Percentiles rank a stretch among this genome's conserved stretches.
These are phyloP conservation scores for Aptenodytes patagonicus DNA, from an alignment of 2,113 vertebrate species.

Conservation along the genomic window DNA sequence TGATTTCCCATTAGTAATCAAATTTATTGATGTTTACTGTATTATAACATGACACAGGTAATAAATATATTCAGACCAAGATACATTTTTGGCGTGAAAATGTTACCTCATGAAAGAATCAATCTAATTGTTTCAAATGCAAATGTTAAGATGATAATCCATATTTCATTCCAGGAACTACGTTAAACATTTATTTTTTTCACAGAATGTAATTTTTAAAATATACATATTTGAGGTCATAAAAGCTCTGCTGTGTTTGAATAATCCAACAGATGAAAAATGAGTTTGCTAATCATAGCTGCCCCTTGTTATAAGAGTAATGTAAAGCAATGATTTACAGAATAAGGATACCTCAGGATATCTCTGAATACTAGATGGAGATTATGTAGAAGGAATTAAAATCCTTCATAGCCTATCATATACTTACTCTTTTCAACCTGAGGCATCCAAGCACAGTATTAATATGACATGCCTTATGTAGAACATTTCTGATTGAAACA, in stretches of 20 bases:
- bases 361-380: neutral
- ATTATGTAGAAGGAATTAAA: neutral
- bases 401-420: neutral
- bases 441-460: neutral
- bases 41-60: neutral
- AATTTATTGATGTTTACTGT: conserved; percentile 28
- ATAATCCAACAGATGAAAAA: neutral
- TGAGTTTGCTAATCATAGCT: neutral
- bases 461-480: rapidly evolving
- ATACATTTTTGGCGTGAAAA: neutral
- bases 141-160: neutral
- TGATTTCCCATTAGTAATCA: conserved; percentile 18
- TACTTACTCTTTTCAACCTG: neutral
- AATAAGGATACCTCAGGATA: neutral
- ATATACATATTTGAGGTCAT: neutral
- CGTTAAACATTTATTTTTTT: neutral
- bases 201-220: neutral
- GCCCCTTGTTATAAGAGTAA: neutral
- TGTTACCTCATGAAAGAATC: neutral
- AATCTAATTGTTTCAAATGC: neutral
- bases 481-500: neutral
- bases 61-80: neutral
- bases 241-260: neutral
- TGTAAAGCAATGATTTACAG: neutral
- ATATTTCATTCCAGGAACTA: neutral